These are phyloP conservation scores for silkworm (Bombyx mori) DNA, from an alignment of 1,140 invertebrate species.

Conservation along the genomic window ASM3026992v2 NC_085125.1:9626501-9627000, in stretches of 20 bases:
- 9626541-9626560: background rate
- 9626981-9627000: too few species aligned
- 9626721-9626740: conserved; percentile 37
- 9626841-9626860: conserved; percentile 29
- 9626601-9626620: too few species aligned
- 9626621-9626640: background rate
- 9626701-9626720: conserved; percentile 66
- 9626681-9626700: conserved; percentile 22
- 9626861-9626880: conserved; percentile 12
- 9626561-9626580: background rate
- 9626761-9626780: conserved; percentile 45
- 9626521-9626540: too few species aligned
- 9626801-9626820: conserved; percentile 34
- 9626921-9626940: too few species aligned
- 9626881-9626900: conserved; percentile 13
- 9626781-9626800: conserved; percentile 50
- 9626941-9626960: too few species aligned
- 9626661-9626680: too few species aligned
- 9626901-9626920: conserved; percentile 6
- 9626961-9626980: too few species aligned
- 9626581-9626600: background rate
- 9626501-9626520: too few species aligned
- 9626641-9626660: background rate
- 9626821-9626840: conserved; percentile 61
- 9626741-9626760: conserved; percentile 42